Conservation (phyloP, 1,140 invertebrate species). For the Zaprionus kolodkinae region DNA sequence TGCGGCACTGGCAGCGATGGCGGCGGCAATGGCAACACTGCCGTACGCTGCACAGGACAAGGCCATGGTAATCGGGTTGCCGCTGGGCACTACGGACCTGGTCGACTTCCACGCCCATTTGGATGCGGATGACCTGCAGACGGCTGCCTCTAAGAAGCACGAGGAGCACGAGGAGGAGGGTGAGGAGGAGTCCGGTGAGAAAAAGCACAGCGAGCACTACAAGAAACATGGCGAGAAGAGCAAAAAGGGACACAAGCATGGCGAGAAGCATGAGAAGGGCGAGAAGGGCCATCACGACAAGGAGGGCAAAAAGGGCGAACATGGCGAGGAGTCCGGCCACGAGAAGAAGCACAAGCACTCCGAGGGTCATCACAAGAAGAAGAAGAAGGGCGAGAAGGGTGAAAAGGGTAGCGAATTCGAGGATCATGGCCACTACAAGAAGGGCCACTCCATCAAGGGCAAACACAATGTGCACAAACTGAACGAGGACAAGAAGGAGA, state of each 20-base stretch:
- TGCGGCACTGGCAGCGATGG: slow-evolving; percentile 37
- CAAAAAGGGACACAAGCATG: slow-evolving; percentile 79
- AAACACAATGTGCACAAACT: slow-evolving; percentile 91
- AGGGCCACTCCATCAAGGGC: slow-evolving; percentile 91
- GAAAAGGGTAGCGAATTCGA: slow-evolving; percentile 88
- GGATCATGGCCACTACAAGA: slow-evolving; percentile 88
- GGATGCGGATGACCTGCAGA: slow-evolving; percentile 64
- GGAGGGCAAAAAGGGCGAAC: slow-evolving; percentile 89
- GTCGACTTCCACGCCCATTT: slow-evolving; percentile 51
- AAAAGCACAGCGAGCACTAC: slow-evolving; percentile 87
- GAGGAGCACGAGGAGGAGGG: slow-evolving; percentile 66
- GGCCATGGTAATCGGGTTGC: slow-evolving; percentile 58
- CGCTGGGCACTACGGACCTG: slow-evolving; percentile 48
- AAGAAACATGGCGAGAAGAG: slow-evolving; percentile 86
- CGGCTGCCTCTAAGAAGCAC: slow-evolving; percentile 77
- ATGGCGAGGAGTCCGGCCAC: slow-evolving; percentile 90
- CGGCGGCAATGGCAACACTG: slow-evolving; percentile 47
- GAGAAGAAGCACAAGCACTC: slow-evolving; percentile 91
- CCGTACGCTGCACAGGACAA: slow-evolving; percentile 52
- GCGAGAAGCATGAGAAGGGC: slow-evolving; percentile 79
- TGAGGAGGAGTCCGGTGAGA: slow-evolving; percentile 86
- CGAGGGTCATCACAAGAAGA: slow-evolving; percentile 89
- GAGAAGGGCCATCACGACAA: slow-evolving; percentile 90
- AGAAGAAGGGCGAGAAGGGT: slow-evolving; percentile 90
- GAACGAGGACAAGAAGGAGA: slow-evolving; percentile 92